Conservation (phyloP, 2,113 vertebrate species). For the Alosa alosa region DNA sequence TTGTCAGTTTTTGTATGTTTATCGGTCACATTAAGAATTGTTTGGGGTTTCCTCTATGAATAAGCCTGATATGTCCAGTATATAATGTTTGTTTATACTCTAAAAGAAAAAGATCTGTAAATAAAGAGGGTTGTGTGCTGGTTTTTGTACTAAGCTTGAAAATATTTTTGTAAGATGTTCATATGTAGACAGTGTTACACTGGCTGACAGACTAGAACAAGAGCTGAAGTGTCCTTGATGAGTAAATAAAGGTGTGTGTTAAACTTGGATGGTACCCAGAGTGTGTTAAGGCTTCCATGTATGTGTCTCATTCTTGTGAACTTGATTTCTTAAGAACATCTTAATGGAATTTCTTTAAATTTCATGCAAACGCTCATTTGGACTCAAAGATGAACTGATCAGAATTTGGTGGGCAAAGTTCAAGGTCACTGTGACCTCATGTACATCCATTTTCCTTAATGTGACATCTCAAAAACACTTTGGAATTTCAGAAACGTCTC, state of each 20-base stretch:
- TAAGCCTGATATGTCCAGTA: constrained; percentile 6
- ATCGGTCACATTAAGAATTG: background rate
- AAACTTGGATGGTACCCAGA: background rate
- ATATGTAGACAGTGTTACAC: constrained; percentile 23
- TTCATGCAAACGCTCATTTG: no score
- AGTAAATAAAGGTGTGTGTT: constrained; percentile 1
- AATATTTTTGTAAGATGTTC: constrained; percentile 47
- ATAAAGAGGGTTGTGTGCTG: constrained; percentile 30
- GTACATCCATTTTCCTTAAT: no score
- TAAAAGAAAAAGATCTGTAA: constrained; percentile 12
- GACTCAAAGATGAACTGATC: no score
- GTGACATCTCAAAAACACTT: no score
- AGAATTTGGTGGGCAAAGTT: no score
- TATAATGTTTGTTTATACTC: constrained; percentile 1
- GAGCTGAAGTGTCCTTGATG: background rate
- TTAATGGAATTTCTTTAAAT: no score
- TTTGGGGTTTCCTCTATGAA: background rate
- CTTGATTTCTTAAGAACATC: no score
- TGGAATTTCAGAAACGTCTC: no score
- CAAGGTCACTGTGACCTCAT: no score
- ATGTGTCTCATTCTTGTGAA: no score
- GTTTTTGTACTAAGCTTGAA: constrained; percentile 36
- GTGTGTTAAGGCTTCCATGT: background rate
- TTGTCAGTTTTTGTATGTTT: background rate
- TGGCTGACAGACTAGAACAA: background rate